Conservation (phyloP, 2,888 invertebrate species). For the Leucoma salicis region DNA sequence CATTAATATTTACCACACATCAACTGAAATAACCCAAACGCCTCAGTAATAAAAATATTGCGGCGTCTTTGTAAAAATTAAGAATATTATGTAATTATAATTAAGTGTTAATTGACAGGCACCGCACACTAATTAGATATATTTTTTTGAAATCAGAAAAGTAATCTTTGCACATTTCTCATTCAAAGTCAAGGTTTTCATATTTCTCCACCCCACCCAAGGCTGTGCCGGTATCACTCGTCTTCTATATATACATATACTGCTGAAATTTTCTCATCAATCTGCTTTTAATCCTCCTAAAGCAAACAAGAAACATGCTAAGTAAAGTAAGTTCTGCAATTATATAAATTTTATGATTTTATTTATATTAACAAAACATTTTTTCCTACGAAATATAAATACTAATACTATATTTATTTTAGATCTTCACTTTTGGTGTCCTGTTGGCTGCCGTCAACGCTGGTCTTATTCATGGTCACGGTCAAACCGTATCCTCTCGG, state of each 20-base stretch:
- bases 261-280: conserved; percentile 22
- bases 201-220: background rate
- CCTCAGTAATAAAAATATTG: too few relatives aligned
- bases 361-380: too few relatives aligned
- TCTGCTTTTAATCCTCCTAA: conserved; percentile 19
- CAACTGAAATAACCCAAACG: too few relatives aligned
- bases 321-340: conserved; percentile 27
- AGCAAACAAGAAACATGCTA: conserved; percentile 29
- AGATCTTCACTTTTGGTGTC: conserved; percentile 17
- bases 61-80: too few relatives aligned
- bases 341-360: background rate
- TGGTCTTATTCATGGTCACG: conserved; percentile 29
- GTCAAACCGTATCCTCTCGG: background rate
- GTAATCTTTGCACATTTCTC: background rate
- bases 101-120: background rate
- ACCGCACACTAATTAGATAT: background rate
- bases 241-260: background rate
- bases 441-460: conserved; percentile 50
- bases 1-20: too few relatives aligned
- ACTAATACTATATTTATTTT: background rate
- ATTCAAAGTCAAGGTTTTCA: background rate
- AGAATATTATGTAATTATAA: background rate
- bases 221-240: background rate
- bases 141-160: background rate
- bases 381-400: too few relatives aligned